Evolutionary conservation across 2,113 vertebrate species (phyloP), one percentile per base, ranked within the genome.

Genomic region (Coptodon rendalli): DNA sequence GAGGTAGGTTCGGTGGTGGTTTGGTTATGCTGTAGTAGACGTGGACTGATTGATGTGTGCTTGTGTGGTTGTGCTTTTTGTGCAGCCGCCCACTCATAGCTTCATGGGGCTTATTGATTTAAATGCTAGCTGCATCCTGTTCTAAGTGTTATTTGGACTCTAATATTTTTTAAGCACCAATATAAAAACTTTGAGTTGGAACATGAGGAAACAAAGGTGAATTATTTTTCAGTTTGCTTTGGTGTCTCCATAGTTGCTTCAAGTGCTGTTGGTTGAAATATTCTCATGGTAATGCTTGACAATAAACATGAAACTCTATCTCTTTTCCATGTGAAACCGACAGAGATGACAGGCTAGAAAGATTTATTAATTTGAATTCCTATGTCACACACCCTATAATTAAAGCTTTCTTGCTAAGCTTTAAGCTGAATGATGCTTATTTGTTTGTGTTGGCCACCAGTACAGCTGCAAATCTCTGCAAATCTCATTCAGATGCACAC

Each of bases 351-450:
- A 82, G 57, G 40, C 80, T 84, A 27, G 76, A 50, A 59, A 91
- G 91, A 94, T 89, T 90, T 84, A 95, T 94, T 86, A 16, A 52
- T 45, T 83, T 43, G 83, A 88, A 93, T 93, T 93, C 91, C 84
- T 85, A 7, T 54, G 22, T 87, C 48, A 27, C 22, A 59, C 90
- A 90, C 90, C 93, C 93, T 91, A 13, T 92, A 93, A 95, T 94
- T 93, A 95, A 86, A 89, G 61, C 29, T 38, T 59, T 50, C 82
- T 53, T 76, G 17, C 13, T 7, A 82, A 68, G 36, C 81, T 66
- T 29, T 53, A 31, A 50, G 50, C 45, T 76, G 57, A 22, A 68
- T 88, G 80, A 36, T 63, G 81, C 83, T 90, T 87, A 89, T 93
- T 78, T 86, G 53, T 92, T 93, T 90, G 53, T 78, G 68, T 94